Evolutionary conservation across 2,888 invertebrate genomes (phyloP).

Genomic region (Agonopterix alstromeriana): DNA sequence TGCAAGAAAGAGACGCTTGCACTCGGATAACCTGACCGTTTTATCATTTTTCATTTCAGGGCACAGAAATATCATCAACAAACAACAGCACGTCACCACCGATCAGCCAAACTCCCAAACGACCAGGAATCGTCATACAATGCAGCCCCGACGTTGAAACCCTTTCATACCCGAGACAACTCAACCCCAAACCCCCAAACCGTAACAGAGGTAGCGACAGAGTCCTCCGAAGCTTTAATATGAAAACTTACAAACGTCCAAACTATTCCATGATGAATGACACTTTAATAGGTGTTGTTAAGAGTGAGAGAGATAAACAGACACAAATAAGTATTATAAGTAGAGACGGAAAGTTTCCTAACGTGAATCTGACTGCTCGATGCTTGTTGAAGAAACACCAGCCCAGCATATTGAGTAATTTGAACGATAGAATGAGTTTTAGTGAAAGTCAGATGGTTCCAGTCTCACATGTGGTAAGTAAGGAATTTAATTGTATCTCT

Average conservation of each 20-base stretch:
- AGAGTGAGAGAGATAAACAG: constrained; percentile 14
- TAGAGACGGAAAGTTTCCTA: background rate
- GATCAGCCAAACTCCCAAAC: constrained; percentile 36
- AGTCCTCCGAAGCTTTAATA: constrained; percentile 42
- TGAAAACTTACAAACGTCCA: constrained; percentile 17
- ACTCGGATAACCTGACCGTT: too few species aligned
- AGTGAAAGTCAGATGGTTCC: background rate
- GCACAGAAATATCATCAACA: constrained; percentile 37
- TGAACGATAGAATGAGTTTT: background rate
- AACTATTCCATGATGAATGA: constrained; percentile 22
- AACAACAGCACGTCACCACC: constrained; percentile 36
- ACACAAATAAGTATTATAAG: constrained; percentile 15
- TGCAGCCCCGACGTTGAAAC: constrained; percentile 20
- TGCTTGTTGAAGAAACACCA: background rate
- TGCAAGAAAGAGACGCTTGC: too few species aligned
- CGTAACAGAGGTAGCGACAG: constrained; percentile 30
- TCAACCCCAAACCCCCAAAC: background rate
- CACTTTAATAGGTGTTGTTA: constrained; percentile 13
- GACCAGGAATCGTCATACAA: constrained; percentile 13
- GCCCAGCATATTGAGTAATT: background rate
- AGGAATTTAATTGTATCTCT: too few species aligned
- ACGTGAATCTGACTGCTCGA: background rate
- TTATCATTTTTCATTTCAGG: constrained; percentile 23
- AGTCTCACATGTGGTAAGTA: background rate
- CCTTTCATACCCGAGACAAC: background rate